Percentiles rank a stretch among this genome's conserved stretches.
Evolutionary conservation across 2,113 vertebrate genomes (phyloP).

Genomic region (Patagioenas fasciata): DNA sequence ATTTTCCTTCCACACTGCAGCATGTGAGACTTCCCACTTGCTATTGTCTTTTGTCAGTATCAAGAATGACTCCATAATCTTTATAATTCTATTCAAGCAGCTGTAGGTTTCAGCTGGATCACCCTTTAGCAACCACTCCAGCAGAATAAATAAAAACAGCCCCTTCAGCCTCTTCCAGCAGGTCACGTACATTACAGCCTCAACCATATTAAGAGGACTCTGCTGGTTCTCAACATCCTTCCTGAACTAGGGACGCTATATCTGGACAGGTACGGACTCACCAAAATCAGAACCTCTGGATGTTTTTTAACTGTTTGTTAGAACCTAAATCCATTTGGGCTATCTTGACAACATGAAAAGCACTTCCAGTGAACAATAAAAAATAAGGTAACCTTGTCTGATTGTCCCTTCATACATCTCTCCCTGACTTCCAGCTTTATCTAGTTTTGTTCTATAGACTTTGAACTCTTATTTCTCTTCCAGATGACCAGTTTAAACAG

Average conservation of each 20-base stretch:
- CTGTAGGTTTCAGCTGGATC: neutral
- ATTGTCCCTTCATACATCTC: neutral
- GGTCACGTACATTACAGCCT: accelerated
- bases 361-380: neutral
- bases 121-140: neutral
- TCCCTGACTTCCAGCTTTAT: neutral
- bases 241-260: neutral
- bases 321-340: neutral
- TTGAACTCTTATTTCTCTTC: neutral
- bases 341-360: neutral
- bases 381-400: neutral
- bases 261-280: neutral
- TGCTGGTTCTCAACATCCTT: neutral
- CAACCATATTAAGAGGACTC: neutral
- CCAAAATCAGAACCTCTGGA: neutral
- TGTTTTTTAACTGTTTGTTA: neutral
- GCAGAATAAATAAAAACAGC: neutral
- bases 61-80: neutral
- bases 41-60: neutral
- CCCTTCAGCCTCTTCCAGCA: neutral
- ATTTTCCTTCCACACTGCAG: neutral
- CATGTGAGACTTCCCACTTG: neutral
- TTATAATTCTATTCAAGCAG: neutral
- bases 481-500: neutral
- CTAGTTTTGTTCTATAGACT: neutral